phyloP scores from a whole-genome alignment of 2,113 vertebrate genomes.

The Geococcyx californianus region DNA sequence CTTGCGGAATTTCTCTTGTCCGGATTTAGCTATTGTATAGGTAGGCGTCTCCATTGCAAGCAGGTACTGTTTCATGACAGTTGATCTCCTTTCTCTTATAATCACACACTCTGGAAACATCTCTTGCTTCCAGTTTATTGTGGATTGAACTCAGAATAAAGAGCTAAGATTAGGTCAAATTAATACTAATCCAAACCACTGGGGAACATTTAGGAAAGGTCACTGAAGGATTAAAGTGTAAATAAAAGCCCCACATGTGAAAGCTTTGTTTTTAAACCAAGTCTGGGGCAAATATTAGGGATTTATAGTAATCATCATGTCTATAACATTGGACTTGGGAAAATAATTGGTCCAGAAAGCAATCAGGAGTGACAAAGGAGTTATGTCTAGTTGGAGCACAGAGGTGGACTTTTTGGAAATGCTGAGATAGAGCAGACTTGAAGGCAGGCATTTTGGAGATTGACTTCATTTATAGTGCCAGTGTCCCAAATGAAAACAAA shows the following conservation, averaged over 20 bases:
- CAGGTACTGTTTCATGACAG: neutral
- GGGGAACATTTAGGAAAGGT: neutral
- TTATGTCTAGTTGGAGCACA: neutral
- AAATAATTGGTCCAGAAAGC: neutral
- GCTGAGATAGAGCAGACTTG: neutral
- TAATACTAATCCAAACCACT: neutral
- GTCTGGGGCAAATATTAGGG: neutral
- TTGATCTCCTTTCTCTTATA: neutral
- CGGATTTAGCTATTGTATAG: neutral
- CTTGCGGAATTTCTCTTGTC: neutral
- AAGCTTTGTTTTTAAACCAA: neutral
- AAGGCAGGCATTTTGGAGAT: neutral
- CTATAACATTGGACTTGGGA: neutral
- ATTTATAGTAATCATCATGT: neutral
- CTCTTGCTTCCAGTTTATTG: neutral
- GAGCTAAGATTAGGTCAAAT: neutral
- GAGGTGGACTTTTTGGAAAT: neutral
- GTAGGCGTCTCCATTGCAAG: neutral
- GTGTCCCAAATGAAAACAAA: neutral
- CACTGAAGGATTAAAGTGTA: neutral
- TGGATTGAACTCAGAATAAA: neutral
- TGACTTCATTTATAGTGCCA: neutral
- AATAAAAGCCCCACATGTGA: neutral
- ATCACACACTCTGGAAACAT: neutral
- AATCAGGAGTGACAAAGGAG: neutral